Evolutionary conservation across 2,797 vertebrate species (phyloP).

Genomic region (Smutsia temminckii): DNA sequence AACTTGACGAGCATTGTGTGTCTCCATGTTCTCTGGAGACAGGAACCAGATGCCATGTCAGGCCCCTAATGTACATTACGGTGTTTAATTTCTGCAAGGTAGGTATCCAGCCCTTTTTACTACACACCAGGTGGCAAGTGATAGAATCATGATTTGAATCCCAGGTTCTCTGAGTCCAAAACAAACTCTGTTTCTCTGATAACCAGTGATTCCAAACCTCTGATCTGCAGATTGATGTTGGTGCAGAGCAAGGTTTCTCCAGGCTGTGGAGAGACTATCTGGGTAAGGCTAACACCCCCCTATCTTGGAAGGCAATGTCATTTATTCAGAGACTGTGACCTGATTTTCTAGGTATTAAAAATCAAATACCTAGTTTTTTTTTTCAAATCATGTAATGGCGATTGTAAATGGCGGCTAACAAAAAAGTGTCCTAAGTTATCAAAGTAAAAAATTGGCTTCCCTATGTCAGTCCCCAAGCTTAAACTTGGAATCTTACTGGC

Average conservation of each 20-base stretch:
- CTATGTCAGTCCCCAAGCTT: background rate
- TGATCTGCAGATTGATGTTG: background rate
- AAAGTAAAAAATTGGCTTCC: background rate
- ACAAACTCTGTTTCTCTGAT: background rate
- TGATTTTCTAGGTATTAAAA: background rate
- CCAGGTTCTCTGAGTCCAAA: background rate
- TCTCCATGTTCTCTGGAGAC: background rate
- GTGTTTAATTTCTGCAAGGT: background rate
- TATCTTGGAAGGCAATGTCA: background rate
- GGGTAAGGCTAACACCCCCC: background rate
- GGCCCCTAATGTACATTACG: background rate
- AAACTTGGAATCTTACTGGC: background rate
- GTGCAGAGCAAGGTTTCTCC: background rate
- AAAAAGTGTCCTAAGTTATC: background rate
- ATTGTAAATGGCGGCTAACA: background rate
- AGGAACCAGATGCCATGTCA: background rate
- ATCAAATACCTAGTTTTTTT: background rate
- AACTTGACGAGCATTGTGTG: background rate
- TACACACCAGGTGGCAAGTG: background rate
- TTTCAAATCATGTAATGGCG: background rate
- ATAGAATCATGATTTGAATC: background rate
- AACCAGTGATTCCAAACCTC: background rate
- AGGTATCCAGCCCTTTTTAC: background rate
- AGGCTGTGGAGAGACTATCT: background rate
- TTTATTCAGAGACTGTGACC: background rate